These are phyloP conservation scores for Thalassaphorura encarpata DNA, from an alignment of 1,140 invertebrate species.

Conservation along the genomic window DNA sequence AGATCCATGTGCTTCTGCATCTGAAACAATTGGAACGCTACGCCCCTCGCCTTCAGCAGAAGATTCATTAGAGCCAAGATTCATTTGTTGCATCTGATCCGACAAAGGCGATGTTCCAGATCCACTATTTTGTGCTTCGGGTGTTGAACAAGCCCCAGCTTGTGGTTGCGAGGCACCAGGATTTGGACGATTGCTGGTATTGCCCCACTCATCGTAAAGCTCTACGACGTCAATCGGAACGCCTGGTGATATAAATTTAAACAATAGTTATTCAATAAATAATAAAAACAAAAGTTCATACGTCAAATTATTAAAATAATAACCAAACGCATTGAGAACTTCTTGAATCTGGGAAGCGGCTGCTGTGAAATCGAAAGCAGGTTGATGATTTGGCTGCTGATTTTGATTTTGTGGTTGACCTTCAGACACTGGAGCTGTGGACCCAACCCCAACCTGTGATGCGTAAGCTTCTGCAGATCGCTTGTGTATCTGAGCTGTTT, in stretches of 20 bases:
- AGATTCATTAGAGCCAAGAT: neutral
- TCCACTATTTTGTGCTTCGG: neutral
- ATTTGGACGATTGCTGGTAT: constrained; percentile 21
- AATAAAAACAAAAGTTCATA: neutral
- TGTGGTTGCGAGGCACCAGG: neutral
- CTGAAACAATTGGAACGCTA: neutral
- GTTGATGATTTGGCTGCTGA: neutral
- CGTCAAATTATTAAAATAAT: neutral
- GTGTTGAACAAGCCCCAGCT: neutral
- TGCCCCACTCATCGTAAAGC: constrained; percentile 25
- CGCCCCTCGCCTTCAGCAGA: neutral
- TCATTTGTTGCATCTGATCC: constrained; percentile 8
- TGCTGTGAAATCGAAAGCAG: constrained; percentile 20
- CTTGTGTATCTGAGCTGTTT: constrained; percentile 17
- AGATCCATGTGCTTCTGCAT: neutral
- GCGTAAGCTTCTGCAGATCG: constrained; percentile 22
- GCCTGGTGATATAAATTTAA: constrained; percentile 14
- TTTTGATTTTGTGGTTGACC: too few species aligned
- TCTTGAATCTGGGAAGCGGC: constrained; percentile 29
- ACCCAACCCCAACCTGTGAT: neutral
- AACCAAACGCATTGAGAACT: constrained; percentile 28
- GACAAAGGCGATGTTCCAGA: neutral
- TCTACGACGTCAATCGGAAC: constrained; percentile 31
- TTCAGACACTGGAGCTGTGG: constrained; percentile 1
- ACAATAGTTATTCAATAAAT: neutral